Evolutionary conservation across 2,113 vertebrate genomes (phyloP).

Genomic region (Pomatostomus ruficeps): DNA sequence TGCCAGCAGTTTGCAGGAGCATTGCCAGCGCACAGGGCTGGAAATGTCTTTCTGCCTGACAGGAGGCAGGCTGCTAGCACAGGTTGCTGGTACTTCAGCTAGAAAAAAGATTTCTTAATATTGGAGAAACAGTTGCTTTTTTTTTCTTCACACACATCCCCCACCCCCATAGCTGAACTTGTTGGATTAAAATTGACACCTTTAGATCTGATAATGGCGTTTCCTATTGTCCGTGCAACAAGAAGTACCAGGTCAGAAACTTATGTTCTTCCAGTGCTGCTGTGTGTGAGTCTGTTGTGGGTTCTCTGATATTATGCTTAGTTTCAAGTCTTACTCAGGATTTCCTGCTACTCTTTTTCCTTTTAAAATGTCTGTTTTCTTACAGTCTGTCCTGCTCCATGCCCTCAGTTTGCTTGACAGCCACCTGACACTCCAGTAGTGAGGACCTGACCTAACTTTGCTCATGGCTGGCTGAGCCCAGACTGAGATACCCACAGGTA

Average conservation of each 20-base stretch:
- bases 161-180: accelerated
- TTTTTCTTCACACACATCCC: neutral
- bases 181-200: neutral
- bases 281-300: neutral
- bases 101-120: neutral
- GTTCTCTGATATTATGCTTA: neutral
- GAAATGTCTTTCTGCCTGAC: neutral
- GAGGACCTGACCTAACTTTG: neutral
- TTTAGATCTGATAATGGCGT: neutral
- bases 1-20: neutral
- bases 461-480: neutral
- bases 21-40: neutral
- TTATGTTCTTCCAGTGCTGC: neutral
- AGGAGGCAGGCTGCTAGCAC: neutral
- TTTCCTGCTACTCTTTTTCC: neutral
- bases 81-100: neutral
- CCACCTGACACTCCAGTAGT: neutral
- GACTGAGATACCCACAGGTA: neutral
- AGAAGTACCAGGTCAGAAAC: neutral
- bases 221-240: neutral
- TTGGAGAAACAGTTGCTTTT: neutral
- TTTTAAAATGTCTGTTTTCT: neutral
- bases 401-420: neutral
- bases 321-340: neutral
- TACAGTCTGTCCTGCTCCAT: neutral